Evolutionary conservation across 2,113 vertebrate genomes (phyloP).

Genomic region (Haliaeetus leucogaster): DNA sequence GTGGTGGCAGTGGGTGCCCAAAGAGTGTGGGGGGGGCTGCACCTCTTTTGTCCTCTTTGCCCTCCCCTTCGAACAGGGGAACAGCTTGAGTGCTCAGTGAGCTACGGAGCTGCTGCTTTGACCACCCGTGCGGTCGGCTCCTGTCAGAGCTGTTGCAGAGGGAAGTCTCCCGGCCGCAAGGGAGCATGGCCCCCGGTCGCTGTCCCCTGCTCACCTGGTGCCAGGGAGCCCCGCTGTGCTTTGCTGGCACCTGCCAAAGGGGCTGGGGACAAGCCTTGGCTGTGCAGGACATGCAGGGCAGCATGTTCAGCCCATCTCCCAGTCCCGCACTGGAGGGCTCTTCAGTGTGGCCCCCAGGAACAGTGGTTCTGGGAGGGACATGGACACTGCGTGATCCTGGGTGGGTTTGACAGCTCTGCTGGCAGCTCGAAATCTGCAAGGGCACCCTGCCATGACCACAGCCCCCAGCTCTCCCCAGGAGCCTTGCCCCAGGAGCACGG

Average conservation of each 20-base stretch:
- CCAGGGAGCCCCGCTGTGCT: not conserved
- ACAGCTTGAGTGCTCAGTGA: rapidly evolving
- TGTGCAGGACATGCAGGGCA: not conserved
- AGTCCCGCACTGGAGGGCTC: rapidly evolving
- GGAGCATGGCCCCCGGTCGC: rapidly evolving
- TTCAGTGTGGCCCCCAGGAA: rapidly evolving
- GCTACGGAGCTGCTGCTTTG: not conserved
- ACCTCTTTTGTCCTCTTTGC: not conserved
- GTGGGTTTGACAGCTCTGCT: not conserved
- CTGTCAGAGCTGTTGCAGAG: not conserved
- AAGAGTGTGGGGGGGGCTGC: rapidly evolving
- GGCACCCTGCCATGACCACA: not conserved
- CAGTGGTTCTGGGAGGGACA: not conserved
- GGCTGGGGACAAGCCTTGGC: not conserved
- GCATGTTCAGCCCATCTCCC: not conserved
- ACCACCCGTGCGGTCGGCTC: rapidly evolving
- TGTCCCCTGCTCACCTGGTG: not conserved
- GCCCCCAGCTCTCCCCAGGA: not conserved
- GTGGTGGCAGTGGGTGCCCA: rapidly evolving
- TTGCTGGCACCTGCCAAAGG: not conserved
- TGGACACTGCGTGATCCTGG: not conserved
- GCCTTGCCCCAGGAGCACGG: not conserved
- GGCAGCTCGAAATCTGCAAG: not conserved
- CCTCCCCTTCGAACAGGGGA: not conserved
- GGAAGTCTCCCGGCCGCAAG: not conserved